phyloP scores from a whole-genome alignment of 2,113 vertebrate species.

The Monopterus albus region DNA sequence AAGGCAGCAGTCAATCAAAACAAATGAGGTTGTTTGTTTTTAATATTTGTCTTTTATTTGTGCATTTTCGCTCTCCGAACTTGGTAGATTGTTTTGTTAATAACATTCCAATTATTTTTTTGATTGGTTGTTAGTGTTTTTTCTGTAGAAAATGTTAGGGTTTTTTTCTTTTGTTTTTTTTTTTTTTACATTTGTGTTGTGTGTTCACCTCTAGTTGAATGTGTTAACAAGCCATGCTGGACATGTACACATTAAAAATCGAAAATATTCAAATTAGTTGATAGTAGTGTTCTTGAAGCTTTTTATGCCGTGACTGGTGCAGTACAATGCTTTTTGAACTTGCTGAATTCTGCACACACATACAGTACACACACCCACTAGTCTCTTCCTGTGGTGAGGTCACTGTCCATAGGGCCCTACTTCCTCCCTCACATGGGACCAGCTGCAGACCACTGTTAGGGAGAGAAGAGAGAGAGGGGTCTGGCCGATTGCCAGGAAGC shows the following conservation, averaged over 20 bases:
- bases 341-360: slow-evolving; percentile 7
- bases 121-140: slow-evolving; percentile 61
- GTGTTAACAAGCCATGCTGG: slow-evolving; percentile 87
- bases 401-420: slow-evolving; percentile 65
- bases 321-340: neutral
- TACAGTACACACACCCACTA: slow-evolving; percentile 38
- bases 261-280: slow-evolving; percentile 29
- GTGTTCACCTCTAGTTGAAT: slow-evolving; percentile 82
- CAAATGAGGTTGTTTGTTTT: slow-evolving; percentile 45
- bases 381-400: slow-evolving; percentile 76
- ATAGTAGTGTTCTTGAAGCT: neutral
- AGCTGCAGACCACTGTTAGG: slow-evolving; percentile 54
- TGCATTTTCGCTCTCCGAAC: slow-evolving; percentile 55
- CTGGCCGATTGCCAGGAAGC: slow-evolving; percentile 57
- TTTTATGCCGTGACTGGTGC: neutral
- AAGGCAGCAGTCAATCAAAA: slow-evolving; percentile 19
- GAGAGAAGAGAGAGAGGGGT: neutral
- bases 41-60: slow-evolving; percentile 61
- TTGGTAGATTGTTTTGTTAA: slow-evolving; percentile 68
- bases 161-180: slow-evolving; percentile 85
- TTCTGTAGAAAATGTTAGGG: slow-evolving; percentile 77
- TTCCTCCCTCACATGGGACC: slow-evolving; percentile 81
- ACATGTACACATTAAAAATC: slow-evolving; percentile 85
- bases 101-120: slow-evolving; percentile 81
- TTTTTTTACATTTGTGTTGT: slow-evolving; percentile 83